Percentiles rank a stretch among this genome's conserved stretches.
These are phyloP conservation scores for Dione juno DNA, from an alignment of 2,888 invertebrate genomes.

Conservation along the genomic window DNA sequence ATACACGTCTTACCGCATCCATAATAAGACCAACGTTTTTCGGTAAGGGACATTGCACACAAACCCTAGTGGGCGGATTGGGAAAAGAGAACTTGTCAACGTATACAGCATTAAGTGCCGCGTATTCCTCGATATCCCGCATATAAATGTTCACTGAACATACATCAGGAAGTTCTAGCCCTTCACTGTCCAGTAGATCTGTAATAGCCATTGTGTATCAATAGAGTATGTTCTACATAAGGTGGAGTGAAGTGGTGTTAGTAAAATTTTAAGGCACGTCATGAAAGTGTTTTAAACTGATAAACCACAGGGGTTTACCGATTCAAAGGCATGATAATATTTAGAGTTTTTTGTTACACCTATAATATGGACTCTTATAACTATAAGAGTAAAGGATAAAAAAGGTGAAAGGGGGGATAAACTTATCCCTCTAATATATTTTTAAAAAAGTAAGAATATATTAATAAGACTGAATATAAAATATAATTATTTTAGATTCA, in stretches of 20 bases:
- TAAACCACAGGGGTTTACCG: not conserved
- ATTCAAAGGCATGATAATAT: not conserved
- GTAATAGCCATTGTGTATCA: constrained; percentile 50
- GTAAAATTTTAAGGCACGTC: not conserved
- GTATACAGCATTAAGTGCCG: constrained; percentile 90
- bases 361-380: not conserved
- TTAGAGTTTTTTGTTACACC: not conserved
- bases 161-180: constrained; percentile 85
- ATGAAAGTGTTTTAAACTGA: not conserved
- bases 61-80: constrained; percentile 94
- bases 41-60: constrained; percentile 91
- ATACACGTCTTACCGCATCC: constrained; percentile 84
- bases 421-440: too few species aligned
- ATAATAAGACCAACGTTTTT: constrained; percentile 88
- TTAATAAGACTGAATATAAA: too few species aligned
- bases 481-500: too few species aligned
- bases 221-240: not conserved
- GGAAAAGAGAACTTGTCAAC: constrained; percentile 87
- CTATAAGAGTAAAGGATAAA: too few species aligned
- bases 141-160: constrained; percentile 94
- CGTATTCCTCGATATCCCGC: constrained; percentile 91
- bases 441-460: too few species aligned
- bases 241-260: not conserved
- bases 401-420: too few species aligned
- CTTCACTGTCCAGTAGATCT: constrained; percentile 80